A percentile compares a stretch with the other conserved stretches of the same genome.
These are phyloP conservation scores for Loriculus beryllinus DNA, from an alignment of 2,797 vertebrate species.

Conservation along the genomic window DNA sequence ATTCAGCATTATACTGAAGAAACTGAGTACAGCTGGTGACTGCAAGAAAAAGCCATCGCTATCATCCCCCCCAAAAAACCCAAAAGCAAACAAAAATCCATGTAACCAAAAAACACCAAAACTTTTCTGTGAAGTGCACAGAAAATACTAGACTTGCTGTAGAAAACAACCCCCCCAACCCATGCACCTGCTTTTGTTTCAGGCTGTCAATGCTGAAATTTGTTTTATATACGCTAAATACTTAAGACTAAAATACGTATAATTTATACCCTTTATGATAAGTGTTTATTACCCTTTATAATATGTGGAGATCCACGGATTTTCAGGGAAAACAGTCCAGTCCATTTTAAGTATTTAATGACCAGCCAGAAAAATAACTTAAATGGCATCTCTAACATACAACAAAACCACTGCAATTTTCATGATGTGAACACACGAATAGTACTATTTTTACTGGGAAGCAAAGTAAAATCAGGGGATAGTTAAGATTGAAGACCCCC, in stretches of 20 bases:
- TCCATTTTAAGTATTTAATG: background rate
- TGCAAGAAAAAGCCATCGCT: background rate
- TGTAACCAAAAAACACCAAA: background rate
- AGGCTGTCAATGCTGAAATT: background rate
- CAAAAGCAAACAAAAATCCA: background rate
- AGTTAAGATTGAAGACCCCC: background rate
- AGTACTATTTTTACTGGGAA: background rate
- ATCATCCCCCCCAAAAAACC: too few relatives aligned
- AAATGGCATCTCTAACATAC: background rate
- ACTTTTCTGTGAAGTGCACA: background rate
- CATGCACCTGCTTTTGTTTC: background rate
- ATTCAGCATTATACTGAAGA: background rate
- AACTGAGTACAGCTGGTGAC: background rate
- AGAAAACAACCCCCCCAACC: background rate
- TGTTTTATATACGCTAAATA: background rate
- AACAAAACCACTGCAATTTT: background rate
- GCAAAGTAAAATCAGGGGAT: background rate
- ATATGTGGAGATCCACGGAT: accelerated
- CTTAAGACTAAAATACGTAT: background rate
- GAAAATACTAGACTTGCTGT: background rate
- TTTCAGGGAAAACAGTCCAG: background rate
- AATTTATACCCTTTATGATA: accelerated
- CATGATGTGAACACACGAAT: background rate
- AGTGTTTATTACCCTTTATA: background rate
- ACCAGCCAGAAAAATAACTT: background rate